Base-by-base conservation (phyloP, 2,797 vertebrate genomes). In the Selene dorsalis region DNA sequence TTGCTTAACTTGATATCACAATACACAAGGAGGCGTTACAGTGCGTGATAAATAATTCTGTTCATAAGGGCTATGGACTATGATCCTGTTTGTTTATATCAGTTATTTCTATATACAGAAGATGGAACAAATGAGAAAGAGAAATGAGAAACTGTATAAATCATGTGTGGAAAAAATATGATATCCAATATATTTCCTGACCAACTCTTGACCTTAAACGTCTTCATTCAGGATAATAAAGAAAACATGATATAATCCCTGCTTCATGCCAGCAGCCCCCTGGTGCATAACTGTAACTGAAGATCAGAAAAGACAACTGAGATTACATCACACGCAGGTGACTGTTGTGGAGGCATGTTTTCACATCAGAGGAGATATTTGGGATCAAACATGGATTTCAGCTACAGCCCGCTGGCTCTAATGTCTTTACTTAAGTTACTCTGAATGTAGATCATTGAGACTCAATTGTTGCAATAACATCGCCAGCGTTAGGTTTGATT, bases 401-500 rank as follows among this genome's bases (percentile, higher is more conserved):
- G 61, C 14, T 47, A 0, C 28, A 65, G 56, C 43, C 28, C 50
- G 17, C 45, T 32, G 61, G 67, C 76, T 85, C 75, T 55, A 43
- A 72, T 39, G 62, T 75, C 60, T 63, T 78, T 38, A 8, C 72
- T 69, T 1, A 38, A 17, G 50, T 45, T 59, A 39, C 45, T 68
- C 7, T 24, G 5, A 17, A 20, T 22, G 64, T 4, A 28, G 17
- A 67, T 22, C 2, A 1, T 13, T 6, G 39, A n/a, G 57, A 30
- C 11, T 77, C 39, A 60, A 24, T 61, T 57, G 63, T 59, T 83
- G 64, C 18, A 83, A 83, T 77, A 86, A 69, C 20, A 30, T 22
- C 1, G 4, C 35, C 32, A 35, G 81, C 39, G 70, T 79, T 75
- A 58, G 30, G 35, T 62, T 75, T 61, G 66, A 80, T 73, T 77